Evolutionary conservation across 2,888 invertebrate species (phyloP), one percentile per base, ranked within the genome.

Genomic region (Athalia cordata): DNA sequence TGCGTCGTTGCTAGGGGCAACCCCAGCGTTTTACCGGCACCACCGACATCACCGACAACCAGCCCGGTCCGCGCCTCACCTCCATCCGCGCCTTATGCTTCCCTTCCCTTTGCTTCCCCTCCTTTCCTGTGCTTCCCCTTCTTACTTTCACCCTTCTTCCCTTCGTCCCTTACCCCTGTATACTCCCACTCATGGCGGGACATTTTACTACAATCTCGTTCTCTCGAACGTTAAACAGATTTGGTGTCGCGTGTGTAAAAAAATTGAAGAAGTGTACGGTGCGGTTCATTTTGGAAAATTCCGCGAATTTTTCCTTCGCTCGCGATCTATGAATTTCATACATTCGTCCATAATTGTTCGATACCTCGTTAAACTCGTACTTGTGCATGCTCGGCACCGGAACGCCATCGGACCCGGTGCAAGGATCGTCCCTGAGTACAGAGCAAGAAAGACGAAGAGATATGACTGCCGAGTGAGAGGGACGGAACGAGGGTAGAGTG

Each of bases 371-470:
- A 29, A 29, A 29, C 29, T 29, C 55, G n/a, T 68, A 52, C 52
- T 67, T 68, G 68, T 68, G 52, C 68, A 29, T 68, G 68, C n/a
- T n/a, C 29, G 75, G 75, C 75, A 75, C 75, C 75, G 62, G 61
- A 50, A 50, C 62, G 49, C 75, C 62, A 75, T 57, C 62, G 62
- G 75, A 75, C 62, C 50, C 64, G 62, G n/a, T 49, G 50, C 83
- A 82, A 83, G 84, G 84, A 87, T 86, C 85, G 87, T 85, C 87
- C 86, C 86, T 86, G 87, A 86, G 86, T 86, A 83, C 86, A 81
- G 80, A 80, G 81, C 82, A 83, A 84, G 80, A 82, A 81, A 80
- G 82, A 81, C 85, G 85, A 83, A 83, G 86, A 85, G 84, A 82
- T 81, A 82, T 82, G 82, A 67, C 67, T 45, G 74, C 78, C 77